Base-by-base conservation (phyloP, 2,888 invertebrate genomes). In the Epistrophella euchroma region DNA sequence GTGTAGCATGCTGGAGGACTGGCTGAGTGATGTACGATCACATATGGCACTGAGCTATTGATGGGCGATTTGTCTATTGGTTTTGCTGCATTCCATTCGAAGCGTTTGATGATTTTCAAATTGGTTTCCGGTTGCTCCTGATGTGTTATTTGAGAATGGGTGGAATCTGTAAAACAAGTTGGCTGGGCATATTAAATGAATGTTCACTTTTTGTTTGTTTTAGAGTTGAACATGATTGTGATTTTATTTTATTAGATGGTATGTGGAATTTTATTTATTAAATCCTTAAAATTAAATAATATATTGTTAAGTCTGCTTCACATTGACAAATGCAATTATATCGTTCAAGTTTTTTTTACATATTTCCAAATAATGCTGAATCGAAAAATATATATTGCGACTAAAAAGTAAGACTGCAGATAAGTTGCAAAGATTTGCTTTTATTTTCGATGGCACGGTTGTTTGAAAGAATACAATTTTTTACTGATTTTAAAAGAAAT, bases 1-100 rank as follows among this genome's bases (percentile, higher is more conserved):
- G 92, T 93, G 88, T 92, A 91, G 90, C 95, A 95, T 4, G 94
- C 94, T 0, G 90, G 91, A 0, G 91, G 92, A 0, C 94, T 94
- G 89, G 94, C 94, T 0, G 94, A 94, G 91, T 95, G 95, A 89
- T 95, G 95, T 82, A 95, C 94, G 71, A 95, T 93, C 45, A 95
- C 95, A 89, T 93, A 94, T 0, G 94, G 94, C 0, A 94, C 94
- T 4, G 95, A 95, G n/a, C 85, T 86, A 28, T 92, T 92, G 37
- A 89, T 72, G 88, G 95, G 92, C 0, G 91, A 90, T 37, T 90
- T 88, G 0, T 89, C 88, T 13, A 90, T 93, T 0, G 94, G 91
- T 0, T 93, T 92, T 1, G 90, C 87, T 0, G 94, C 95, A 0
- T 91, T 91, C 95, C 95, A 95, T 52, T 92, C 93, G 0, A 91